Conservation (phyloP, 2,888 invertebrate species). For the Andrena bucephala region DNA sequence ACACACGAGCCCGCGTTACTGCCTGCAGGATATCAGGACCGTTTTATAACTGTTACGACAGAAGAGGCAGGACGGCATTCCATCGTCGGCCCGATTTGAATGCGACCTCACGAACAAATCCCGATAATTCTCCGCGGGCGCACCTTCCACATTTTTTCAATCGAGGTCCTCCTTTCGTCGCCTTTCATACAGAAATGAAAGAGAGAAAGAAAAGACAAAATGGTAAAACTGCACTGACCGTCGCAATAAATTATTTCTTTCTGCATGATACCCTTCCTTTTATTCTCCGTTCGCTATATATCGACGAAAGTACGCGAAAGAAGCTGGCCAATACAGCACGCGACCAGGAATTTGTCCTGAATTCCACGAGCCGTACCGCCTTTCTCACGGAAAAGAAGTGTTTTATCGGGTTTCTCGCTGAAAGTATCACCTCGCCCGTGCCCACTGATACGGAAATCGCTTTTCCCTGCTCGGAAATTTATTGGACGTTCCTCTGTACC, state of each 20-base stretch:
- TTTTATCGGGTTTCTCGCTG: slow-evolving; percentile 58
- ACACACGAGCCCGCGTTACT: slow-evolving; percentile 55
- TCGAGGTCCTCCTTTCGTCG: not conserved
- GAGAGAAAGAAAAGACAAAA: too few relatives aligned
- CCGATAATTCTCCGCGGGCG: slow-evolving; percentile 56
- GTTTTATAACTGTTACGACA: slow-evolving; percentile 79
- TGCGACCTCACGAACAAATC: slow-evolving; percentile 65
- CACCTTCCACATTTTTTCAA: slow-evolving; percentile 43
- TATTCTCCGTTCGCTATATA: slow-evolving; percentile 1
- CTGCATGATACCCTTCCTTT: slow-evolving; percentile 1
- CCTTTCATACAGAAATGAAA: too few relatives aligned
- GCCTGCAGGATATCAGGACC: slow-evolving; percentile 76
- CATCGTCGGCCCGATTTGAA: slow-evolving; percentile 71
- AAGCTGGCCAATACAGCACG: slow-evolving; percentile 19
- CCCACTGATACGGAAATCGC: slow-evolving; percentile 60
- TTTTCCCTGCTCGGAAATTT: slow-evolving; percentile 57
- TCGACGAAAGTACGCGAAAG: slow-evolving; percentile 10
- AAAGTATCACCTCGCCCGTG: slow-evolving; percentile 49
- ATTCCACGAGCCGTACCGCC: slow-evolving; percentile 61
- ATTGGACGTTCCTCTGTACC: slow-evolving; percentile 35
- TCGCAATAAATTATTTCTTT: not conserved
- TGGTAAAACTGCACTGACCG: too few relatives aligned
- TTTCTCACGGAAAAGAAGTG: slow-evolving; percentile 63
- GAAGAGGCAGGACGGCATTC: slow-evolving; percentile 79
- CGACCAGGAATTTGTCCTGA: slow-evolving; percentile 62